Conservation (phyloP, 2,888 invertebrate species). For the Chloroclystis v-ata region DNA sequence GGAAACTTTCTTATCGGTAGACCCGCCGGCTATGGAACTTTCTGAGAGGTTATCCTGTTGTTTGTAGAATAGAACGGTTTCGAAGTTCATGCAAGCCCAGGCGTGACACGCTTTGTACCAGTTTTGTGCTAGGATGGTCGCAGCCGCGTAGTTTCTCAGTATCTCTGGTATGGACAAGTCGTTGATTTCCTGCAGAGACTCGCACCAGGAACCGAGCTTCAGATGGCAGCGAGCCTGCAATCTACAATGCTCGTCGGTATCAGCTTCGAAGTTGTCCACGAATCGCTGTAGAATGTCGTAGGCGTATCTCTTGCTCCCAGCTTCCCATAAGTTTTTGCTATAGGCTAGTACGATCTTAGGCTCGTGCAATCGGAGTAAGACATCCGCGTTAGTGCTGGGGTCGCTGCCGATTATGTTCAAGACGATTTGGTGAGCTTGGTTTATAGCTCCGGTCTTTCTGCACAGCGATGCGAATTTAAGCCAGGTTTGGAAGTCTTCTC, state of each 20-base stretch:
- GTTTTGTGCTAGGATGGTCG: constrained; percentile 89
- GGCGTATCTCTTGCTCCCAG: constrained; percentile 85
- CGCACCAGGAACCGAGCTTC: constrained; percentile 97
- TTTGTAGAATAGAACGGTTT: constrained; percentile 86
- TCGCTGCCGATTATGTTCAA: constrained; percentile 89
- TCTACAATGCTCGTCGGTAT: constrained; percentile 75
- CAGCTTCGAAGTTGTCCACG: constrained; percentile 76
- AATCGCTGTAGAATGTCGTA: constrained; percentile 88
- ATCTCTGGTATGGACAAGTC: constrained; percentile 87
- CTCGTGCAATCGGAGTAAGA: constrained; percentile 84
- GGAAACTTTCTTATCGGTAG: constrained; percentile 65
- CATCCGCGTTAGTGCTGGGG: constrained; percentile 83
- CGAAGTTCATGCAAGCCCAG: constrained; percentile 98
- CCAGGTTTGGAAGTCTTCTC: constrained; percentile 97
- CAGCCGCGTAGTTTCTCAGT: constrained; percentile 85
- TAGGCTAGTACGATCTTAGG: constrained; percentile 95
- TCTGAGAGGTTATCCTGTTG: constrained; percentile 70
- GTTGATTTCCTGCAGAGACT: constrained; percentile 89
- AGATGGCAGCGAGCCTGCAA: constrained; percentile 90
- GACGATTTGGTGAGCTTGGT: constrained; percentile 94
- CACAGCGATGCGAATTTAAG: constrained; percentile 98
- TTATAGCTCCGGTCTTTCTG: constrained; percentile 91
- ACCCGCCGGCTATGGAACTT: constrained; percentile 64
- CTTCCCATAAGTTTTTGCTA: constrained; percentile 96
- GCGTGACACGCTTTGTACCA: constrained; percentile 99